These are phyloP conservation scores for Spermophilus dauricus DNA, from an alignment of 2,113 vertebrate genomes.

Conservation along the genomic window DNA sequence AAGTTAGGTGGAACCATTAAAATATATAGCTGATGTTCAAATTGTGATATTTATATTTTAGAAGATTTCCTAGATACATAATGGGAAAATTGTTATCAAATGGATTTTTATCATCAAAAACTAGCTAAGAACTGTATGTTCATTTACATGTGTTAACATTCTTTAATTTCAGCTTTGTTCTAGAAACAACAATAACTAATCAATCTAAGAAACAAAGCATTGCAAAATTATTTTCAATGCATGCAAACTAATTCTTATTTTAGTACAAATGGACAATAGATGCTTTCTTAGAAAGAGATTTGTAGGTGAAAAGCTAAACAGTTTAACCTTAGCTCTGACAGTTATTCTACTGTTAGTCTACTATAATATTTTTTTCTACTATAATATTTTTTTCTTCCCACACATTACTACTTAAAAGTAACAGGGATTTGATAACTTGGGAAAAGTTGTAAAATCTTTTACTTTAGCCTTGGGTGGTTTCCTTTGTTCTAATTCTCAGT, in stretches of 20 bases:
- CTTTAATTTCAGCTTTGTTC: constrained; percentile 57
- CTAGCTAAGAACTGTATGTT: not conserved
- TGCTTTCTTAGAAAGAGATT: constrained; percentile 26
- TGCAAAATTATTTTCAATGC: not conserved
- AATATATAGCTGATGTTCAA: constrained; percentile 67
- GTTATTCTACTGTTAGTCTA: not conserved
- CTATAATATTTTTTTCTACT: not conserved
- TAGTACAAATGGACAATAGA: constrained; percentile 24
- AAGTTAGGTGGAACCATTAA: constrained; percentile 68
- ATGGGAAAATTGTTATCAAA: constrained; percentile 49
- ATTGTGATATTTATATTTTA: constrained; percentile 64
- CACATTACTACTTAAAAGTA: constrained; percentile 14
- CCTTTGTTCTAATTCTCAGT: constrained; percentile 51
- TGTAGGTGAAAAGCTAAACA: constrained; percentile 14
- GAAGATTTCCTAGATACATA: constrained; percentile 6
- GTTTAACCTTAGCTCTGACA: not conserved
- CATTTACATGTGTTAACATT: not conserved
- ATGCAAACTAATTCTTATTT: constrained; percentile 20
- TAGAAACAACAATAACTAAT: constrained; percentile 5
- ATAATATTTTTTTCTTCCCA: not conserved
- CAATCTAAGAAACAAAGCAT: constrained; percentile 19
- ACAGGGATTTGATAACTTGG: not conserved
- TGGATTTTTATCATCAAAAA: constrained; percentile 23
- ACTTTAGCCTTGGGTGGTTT: not conserved
- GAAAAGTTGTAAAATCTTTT: not conserved